Evolutionary conservation across 2,888 invertebrate genomes (phyloP), one percentile per base, ranked within the genome.

Genomic region (Fragum sueziense): DNA sequence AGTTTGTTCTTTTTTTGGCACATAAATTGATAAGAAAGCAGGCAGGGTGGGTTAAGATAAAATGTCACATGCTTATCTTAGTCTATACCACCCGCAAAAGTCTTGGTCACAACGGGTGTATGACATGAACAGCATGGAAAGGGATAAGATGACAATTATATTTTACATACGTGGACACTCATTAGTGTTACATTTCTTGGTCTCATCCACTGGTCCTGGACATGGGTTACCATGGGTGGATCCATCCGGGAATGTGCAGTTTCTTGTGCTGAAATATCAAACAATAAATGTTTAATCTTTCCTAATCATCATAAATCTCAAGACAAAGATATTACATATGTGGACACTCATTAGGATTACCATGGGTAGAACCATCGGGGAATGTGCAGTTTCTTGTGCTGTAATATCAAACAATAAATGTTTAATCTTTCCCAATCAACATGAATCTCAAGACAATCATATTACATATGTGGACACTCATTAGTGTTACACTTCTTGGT

Each of bases 81-180:
- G n/a, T n/a, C n/a, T n/a, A n/a, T n/a, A n/a, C n/a, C n/a, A n/a
- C n/a, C n/a, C n/a, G n/a, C n/a, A n/a, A n/a, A n/a, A n/a, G n/a
- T n/a, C n/a, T n/a, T n/a, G n/a, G n/a, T n/a, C n/a, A n/a, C n/a
- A n/a, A n/a, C n/a, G n/a, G n/a, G n/a, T n/a, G n/a, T n/a, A n/a
- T n/a, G n/a, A n/a, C n/a, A n/a, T n/a, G n/a, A n/a, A n/a, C n/a
- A n/a, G n/a, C n/a, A n/a, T n/a, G n/a, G n/a, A n/a, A n/a, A n/a
- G n/a, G n/a, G n/a, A n/a, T n/a, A n/a, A n/a, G n/a, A n/a, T n/a
- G n/a, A n/a, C n/a, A n/a, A n/a, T n/a, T n/a, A n/a, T 22, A 54
- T n/a, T 22, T 54, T 11, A 57, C 37, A 33, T 70, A 80, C 82
- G 75, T 72, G 82, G 79, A n/a, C 82, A 83, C 34, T 62, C 57